Conservation (phyloP, 2,113 vertebrate species). For the Nipponia nippon region DNA sequence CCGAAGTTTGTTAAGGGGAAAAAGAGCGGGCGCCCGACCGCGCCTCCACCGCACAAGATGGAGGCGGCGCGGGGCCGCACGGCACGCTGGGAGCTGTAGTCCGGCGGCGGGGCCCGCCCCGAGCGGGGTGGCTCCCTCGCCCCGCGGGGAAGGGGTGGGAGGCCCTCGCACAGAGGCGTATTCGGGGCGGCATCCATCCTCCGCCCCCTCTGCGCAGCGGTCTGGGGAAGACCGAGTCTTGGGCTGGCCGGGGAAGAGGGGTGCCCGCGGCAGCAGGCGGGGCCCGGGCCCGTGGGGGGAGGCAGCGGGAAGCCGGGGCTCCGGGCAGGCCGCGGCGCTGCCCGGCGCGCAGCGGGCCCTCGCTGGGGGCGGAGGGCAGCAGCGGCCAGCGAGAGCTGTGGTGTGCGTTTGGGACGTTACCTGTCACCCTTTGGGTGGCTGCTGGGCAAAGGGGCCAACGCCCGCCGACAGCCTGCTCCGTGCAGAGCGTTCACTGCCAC, state of each 20-base stretch:
- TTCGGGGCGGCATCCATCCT: no score
- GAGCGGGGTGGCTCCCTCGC: fast-evolving
- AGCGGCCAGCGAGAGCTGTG: fast-evolving
- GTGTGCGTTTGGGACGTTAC: fast-evolving
- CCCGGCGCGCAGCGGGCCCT: fast-evolving
- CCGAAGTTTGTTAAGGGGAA: fast-evolving
- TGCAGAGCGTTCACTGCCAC: not conserved
- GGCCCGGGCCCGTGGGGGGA: no score
- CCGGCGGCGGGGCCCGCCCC: no score
- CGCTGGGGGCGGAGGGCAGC: no score
- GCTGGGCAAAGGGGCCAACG: fast-evolving
- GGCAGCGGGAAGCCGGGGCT: no score
- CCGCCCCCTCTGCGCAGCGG: not conserved
- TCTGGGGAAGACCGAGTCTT: not conserved
- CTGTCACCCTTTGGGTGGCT: no score
- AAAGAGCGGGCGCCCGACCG: fast-evolving
- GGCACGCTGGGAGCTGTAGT: constrained; percentile 30
- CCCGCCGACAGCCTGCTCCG: not conserved
- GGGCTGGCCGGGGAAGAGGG: not conserved
- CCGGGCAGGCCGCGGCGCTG: not conserved
- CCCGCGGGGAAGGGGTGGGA: fast-evolving
- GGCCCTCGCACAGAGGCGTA: fast-evolving
- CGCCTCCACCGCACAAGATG: not conserved
- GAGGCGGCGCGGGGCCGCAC: not conserved
- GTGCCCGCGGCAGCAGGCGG: not conserved